These are phyloP conservation scores for Remorina albescens DNA, from an alignment of 2,797 vertebrate species.

Conservation along the genomic window DNA sequence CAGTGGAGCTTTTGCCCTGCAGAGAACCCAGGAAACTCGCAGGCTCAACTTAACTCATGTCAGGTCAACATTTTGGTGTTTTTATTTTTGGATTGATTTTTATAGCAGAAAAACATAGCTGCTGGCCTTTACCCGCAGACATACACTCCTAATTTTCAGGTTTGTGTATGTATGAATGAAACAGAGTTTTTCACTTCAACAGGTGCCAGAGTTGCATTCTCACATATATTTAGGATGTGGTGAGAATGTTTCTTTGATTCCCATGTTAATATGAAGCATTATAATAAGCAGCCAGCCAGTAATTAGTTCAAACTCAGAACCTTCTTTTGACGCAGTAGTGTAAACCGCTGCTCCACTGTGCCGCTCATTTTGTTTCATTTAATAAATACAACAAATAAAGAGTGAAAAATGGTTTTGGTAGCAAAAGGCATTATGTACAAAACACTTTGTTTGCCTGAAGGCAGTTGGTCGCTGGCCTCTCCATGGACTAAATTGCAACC, in stretches of 20 bases:
- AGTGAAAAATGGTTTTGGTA: not conserved
- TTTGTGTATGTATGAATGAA: conserved; percentile 1
- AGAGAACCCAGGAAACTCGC: conserved; percentile 55
- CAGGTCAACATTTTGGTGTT: conserved; percentile 47
- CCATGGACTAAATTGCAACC: conserved; percentile 3
- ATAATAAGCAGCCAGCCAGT: not conserved
- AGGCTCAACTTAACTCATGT: conserved; percentile 60
- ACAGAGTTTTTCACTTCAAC: conserved; percentile 1
- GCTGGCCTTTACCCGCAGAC: conserved; percentile 41
- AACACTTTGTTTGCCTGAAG: not conserved
- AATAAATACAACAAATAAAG: not conserved
- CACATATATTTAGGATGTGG: conserved; percentile 9
- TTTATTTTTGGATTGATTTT: conserved; percentile 70
- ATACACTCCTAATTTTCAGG: conserved; percentile 48
- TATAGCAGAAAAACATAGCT: conserved; percentile 46
- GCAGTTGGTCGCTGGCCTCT: not conserved
- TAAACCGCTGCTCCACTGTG: no score
- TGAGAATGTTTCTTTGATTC: not conserved
- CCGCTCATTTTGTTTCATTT: no score
- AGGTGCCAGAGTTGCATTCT: conserved; percentile 5
- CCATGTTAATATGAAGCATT: not conserved
- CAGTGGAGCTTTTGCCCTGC: conserved; percentile 55
- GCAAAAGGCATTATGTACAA: not conserved
- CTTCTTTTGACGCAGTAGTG: no score
- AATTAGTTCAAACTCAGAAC: no score